A percentile compares a stretch with the other conserved stretches of the same genome.
phyloP scores from a whole-genome alignment of 2,113 vertebrate genomes.

The Isurus oxyrinchus region DNA sequence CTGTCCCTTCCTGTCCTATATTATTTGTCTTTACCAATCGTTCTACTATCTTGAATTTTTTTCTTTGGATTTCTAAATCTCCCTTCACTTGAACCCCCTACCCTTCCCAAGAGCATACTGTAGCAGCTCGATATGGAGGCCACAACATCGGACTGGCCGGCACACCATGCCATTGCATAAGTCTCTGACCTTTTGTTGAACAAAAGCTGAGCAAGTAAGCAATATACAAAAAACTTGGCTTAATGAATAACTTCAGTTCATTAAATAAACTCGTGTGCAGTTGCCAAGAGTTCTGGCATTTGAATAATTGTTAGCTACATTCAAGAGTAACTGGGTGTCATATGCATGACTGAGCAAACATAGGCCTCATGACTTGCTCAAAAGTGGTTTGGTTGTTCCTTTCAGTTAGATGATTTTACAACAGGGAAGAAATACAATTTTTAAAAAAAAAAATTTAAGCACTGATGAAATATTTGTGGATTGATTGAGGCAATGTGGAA shows the following conservation, averaged over 20 bases:
- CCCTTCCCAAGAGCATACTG: not conserved
- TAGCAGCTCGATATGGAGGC: not conserved
- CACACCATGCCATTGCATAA: not conserved
- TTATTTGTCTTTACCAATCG: too few species aligned
- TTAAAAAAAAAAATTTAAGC: too few species aligned
- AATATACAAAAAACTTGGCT: too few species aligned
- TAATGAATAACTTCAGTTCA: slow-evolving; percentile 12
- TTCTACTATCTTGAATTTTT: not conserved
- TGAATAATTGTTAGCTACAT: not conserved
- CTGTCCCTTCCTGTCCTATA: not conserved
- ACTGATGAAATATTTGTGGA: not conserved
- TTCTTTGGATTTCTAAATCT: not conserved
- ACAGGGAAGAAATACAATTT: not conserved
- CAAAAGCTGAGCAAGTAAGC: not conserved
- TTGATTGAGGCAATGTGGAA: not conserved
- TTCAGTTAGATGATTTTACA: not conserved
- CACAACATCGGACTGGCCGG: not conserved
- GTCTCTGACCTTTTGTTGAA: not conserved
- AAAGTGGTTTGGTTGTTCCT: slow-evolving; percentile 10
- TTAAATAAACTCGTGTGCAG: not conserved
- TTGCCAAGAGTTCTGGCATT: not conserved
- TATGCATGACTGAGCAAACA: not conserved
- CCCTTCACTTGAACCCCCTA: not conserved
- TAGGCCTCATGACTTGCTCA: not conserved
- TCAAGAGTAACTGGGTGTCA: not conserved